Evolutionary conservation across 2,797 vertebrate species (phyloP).

Genomic region (Chloroceryle amazona): DNA sequence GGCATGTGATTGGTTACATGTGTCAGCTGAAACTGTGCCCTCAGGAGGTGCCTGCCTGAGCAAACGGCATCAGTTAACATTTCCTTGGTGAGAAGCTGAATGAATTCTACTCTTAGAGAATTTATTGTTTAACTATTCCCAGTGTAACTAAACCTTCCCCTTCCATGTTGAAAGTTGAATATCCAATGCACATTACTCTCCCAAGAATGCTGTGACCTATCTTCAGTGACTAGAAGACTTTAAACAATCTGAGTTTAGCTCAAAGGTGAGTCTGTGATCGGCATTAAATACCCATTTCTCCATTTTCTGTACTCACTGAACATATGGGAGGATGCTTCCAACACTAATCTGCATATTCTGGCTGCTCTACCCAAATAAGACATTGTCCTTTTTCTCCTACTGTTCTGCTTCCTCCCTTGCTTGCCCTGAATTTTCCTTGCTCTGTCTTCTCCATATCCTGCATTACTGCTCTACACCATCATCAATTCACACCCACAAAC

Average conservation of each 20-base stretch:
- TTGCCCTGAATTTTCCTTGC: background rate
- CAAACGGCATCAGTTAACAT: background rate
- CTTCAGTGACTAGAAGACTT: background rate
- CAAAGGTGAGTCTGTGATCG: background rate
- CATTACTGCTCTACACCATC: background rate
- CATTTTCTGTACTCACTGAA: background rate
- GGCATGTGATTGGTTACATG: background rate
- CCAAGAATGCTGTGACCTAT: background rate
- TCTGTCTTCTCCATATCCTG: background rate
- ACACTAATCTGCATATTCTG: background rate
- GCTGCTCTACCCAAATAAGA: background rate
- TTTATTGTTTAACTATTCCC: constrained; percentile 1
- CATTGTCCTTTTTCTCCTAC: background rate
- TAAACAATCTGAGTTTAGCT: background rate
- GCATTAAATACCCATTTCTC: background rate
- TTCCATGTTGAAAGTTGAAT: background rate
- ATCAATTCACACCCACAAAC: background rate
- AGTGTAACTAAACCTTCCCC: background rate
- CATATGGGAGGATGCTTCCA: background rate
- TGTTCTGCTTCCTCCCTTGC: background rate
- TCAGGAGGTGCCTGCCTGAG: background rate
- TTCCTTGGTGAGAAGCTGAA: constrained; percentile 6
- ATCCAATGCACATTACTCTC: background rate
- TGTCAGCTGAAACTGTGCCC: constrained; percentile 17
- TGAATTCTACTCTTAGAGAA: background rate